phyloP scores from a whole-genome alignment of 2,888 invertebrate species.

The Netelia virgata region DNA sequence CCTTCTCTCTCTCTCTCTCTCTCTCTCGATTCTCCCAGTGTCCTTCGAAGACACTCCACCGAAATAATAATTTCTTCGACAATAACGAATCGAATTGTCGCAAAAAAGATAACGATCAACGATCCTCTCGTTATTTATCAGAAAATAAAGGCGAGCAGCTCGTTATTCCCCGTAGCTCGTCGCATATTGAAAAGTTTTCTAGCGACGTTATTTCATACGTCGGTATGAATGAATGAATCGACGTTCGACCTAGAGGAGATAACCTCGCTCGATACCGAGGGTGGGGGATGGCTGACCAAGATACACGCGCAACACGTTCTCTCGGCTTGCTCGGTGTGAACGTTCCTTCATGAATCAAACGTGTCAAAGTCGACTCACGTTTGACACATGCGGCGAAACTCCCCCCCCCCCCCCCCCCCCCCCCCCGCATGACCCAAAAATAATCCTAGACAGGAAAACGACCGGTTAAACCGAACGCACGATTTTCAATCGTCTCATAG shows the following conservation, averaged over 20 bases:
- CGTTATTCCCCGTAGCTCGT: background rate
- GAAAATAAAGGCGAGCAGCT: background rate
- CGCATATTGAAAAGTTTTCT: slow-evolving; percentile 14
- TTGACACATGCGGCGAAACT: background rate
- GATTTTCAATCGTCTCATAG: background rate
- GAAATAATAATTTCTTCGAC: no score
- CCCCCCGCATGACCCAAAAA: background rate
- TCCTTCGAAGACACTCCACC: background rate
- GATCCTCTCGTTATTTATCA: slow-evolving; percentile 22
- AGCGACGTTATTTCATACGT: slow-evolving; percentile 1
- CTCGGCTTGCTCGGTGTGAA: slow-evolving; percentile 1
- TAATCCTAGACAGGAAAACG: background rate
- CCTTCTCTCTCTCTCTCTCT: slow-evolving; percentile 51
- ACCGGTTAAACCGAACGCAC: background rate
- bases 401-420: no score
- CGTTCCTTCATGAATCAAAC: background rate
- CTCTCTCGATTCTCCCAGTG: slow-evolving; percentile 50
- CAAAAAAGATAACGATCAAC: background rate
- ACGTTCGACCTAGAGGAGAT: slow-evolving; percentile 58
- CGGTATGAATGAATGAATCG: slow-evolving; percentile 61
- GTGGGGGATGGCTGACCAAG: slow-evolving; percentile 29
- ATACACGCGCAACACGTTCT: background rate
- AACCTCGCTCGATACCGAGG: slow-evolving; percentile 63
- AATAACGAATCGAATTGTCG: no score
- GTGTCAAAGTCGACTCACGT: background rate